Evolutionary conservation across 2,113 vertebrate species (phyloP), one percentile per base, ranked within the genome.

Genomic region (Pituophis catenifer): DNA sequence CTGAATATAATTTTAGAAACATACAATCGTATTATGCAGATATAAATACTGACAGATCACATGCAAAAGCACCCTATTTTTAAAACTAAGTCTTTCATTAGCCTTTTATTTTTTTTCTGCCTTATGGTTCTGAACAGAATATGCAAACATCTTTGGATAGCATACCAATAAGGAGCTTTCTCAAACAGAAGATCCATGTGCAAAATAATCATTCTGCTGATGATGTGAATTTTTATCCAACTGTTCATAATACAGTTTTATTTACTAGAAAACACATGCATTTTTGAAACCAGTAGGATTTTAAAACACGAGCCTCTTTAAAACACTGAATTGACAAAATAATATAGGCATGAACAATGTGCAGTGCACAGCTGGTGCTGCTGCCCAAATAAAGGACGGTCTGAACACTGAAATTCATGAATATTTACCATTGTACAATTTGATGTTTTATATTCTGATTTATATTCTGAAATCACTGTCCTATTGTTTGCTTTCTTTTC

Each of bases 371-470:
- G 96, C 94, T 95, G 94, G 48, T 95, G 90, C 96, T 95, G 92
- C 95, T 96, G 96, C 95, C 92, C 96, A 91, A 86, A 88, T 94
- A 96, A 93, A 92, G 90, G 93, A 92, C 92, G 93, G 33, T 29
- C 13, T 89, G 89, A 95, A 75, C 65, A 90, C 10, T 8, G 15
- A 29, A 90, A 55, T 57, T 95, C 96, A 96, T 97, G 94, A 97
- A 97, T 97, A 97, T 96, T 93, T 92, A 95, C 65, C 89, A 53
- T 93, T 88, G 24, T 50, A 53, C 93, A 95, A 94, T 94, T 90
- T 92, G 55, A 94, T 93, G 94, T 96, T 95, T 96, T 89, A 81
- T 38, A 81, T 38, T 81, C 7, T 38, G 8, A 81, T 81, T 94
- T 95, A 81, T 95, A 33, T 93, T 95, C 95, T 94, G 19, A 94